Percentiles rank a stretch among this genome's conserved stretches.
These are phyloP conservation scores for Carcharodon carcharias DNA, from an alignment of 2,797 vertebrate species.

Conservation along the genomic window DNA sequence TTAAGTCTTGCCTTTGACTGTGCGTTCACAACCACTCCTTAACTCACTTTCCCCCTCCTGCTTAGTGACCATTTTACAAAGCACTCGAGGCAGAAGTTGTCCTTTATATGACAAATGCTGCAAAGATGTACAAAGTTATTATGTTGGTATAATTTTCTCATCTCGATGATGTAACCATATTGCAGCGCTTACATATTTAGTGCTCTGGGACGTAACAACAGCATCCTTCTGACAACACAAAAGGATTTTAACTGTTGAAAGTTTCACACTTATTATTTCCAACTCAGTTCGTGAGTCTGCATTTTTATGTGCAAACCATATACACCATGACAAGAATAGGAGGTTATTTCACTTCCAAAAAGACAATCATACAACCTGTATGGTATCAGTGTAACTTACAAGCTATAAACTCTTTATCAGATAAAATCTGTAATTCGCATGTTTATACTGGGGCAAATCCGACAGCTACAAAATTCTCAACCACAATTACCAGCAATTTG, in stretches of 20 bases:
- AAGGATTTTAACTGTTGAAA: background rate
- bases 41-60: background rate
- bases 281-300: background rate
- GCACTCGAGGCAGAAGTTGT: background rate
- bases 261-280: conserved; percentile 8
- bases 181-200: background rate
- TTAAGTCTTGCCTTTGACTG: background rate
- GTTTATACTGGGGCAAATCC: background rate
- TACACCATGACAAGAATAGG: too few relatives aligned
- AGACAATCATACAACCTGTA: background rate
- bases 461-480: background rate
- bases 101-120: background rate
- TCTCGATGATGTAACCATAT: background rate
- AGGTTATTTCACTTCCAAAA: background rate
- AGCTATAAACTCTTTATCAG: too few relatives aligned
- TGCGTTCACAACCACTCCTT: background rate
- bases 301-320: background rate
- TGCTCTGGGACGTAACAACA: background rate
- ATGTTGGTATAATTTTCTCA: background rate
- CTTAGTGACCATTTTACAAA: background rate
- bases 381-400: background rate
- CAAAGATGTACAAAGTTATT: background rate
- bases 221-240: background rate
- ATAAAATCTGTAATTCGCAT: background rate
- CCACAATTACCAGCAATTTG: conserved; percentile 79